Conservation (phyloP, 2,113 vertebrate species). For the Scalopus aquaticus region DNA sequence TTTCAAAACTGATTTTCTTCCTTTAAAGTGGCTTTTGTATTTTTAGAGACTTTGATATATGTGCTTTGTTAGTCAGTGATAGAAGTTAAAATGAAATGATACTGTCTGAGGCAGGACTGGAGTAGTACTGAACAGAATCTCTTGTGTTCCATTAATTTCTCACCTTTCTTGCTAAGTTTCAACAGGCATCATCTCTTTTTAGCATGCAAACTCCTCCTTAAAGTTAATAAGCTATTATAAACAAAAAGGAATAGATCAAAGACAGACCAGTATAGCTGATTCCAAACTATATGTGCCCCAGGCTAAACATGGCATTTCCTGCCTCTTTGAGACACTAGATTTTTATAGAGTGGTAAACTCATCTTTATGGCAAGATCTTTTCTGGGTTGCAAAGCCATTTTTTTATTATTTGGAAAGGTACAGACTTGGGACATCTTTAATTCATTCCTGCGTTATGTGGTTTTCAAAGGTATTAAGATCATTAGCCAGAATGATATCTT, state of each 20-base stretch:
- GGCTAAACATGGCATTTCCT: neutral
- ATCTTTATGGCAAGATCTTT: neutral
- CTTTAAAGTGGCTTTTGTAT: neutral
- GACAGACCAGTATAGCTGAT: neutral
- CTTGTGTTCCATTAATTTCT: neutral
- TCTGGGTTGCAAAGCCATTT: neutral
- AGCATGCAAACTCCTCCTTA: neutral
- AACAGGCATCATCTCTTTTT: neutral
- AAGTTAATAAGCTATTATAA: conserved; percentile 19
- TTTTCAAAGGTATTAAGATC: neutral
- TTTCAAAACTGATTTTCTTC: neutral
- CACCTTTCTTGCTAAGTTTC: neutral
- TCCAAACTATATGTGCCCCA: neutral
- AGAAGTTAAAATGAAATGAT: conserved; percentile 31
- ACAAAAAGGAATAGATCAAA: neutral
- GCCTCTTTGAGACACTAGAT: neutral
- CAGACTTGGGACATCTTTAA: neutral
- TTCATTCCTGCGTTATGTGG: neutral
- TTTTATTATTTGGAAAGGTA: neutral
- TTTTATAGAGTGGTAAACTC: neutral
- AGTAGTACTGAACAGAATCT: neutral
- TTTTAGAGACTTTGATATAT: neutral
- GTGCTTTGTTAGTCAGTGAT: neutral
- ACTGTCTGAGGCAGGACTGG: neutral
- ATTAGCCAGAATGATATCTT: neutral